These are phyloP conservation scores for Phaetusa simplex DNA, from an alignment of 2,113 vertebrate species.

Conservation along the genomic window DNA sequence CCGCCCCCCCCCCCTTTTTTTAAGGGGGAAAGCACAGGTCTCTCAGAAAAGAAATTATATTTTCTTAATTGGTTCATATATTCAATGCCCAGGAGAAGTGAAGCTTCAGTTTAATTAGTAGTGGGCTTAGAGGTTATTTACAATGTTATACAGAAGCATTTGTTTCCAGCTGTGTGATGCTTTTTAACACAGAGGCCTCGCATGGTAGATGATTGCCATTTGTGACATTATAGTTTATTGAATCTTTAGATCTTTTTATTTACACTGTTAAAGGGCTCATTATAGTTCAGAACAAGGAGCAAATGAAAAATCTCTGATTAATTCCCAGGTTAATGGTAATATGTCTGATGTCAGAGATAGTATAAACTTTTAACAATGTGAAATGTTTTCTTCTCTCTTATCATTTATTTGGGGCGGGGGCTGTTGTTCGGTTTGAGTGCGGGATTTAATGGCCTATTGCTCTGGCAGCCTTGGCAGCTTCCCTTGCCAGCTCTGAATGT, in stretches of 20 bases:
- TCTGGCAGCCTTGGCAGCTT: constrained; percentile 16
- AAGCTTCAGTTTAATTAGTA: constrained; percentile 77
- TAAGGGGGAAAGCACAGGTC: background rate
- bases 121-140: constrained; percentile 80
- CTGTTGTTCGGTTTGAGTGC: background rate
- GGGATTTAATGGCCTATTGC: constrained; percentile 47
- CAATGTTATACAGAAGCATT: constrained; percentile 72
- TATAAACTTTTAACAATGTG: constrained; percentile 59
- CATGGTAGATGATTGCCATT: constrained; percentile 71
- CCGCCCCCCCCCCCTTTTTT: background rate
- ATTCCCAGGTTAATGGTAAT: constrained; percentile 69
- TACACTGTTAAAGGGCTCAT: constrained; percentile 74
- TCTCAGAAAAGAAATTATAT: constrained; percentile 68
- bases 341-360: constrained; percentile 57
- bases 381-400: constrained; percentile 51
- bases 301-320: constrained; percentile 73
- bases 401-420: constrained; percentile 25
- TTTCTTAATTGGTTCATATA: constrained; percentile 80
- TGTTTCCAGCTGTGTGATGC: constrained; percentile 75
- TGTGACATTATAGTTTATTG: constrained; percentile 72
- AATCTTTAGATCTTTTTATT: constrained; percentile 81
- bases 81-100: constrained; percentile 71
- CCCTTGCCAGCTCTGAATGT: constrained; percentile 1
- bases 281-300: constrained; percentile 64
- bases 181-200: constrained; percentile 53